A percentile compares a stretch with the other conserved stretches of the same genome.
These are phyloP conservation scores for Nycticryphes semicollaris DNA, from an alignment of 2,113 vertebrate genomes.

Conservation along the genomic window DNA sequence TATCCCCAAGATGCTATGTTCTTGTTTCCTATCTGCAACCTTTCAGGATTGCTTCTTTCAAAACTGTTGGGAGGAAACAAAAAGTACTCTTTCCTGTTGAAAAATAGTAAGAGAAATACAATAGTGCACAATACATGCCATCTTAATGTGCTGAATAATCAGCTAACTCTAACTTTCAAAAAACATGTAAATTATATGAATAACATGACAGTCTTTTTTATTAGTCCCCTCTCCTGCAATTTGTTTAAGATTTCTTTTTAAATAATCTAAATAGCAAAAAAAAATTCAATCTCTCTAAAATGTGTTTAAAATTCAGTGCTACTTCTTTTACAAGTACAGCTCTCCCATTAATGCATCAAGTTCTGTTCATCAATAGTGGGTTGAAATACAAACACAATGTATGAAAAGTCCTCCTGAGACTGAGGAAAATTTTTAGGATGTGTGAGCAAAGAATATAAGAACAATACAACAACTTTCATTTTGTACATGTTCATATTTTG, in stretches of 20 bases:
- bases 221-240: not conserved
- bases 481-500: not conserved
- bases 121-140: not conserved
- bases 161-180: not conserved
- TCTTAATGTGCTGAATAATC: not conserved
- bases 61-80: not conserved
- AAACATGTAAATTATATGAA: not conserved
- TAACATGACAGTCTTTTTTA: not conserved
- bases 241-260: not conserved
- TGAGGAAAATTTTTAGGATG: not conserved
- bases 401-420: not conserved
- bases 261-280: not conserved
- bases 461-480: rapidly evolving
- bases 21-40: not conserved
- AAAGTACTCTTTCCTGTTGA: not conserved
- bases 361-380: not conserved
- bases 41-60: not conserved
- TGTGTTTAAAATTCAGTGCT: not conserved
- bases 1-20: not conserved
- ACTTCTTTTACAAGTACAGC: not conserved
- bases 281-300: not conserved
- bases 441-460: not conserved
- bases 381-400: not conserved
- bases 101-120: not conserved
- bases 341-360: not conserved